Conservation (phyloP, 1,140 invertebrate species). For the Druon quercuslanigerum region DNA sequence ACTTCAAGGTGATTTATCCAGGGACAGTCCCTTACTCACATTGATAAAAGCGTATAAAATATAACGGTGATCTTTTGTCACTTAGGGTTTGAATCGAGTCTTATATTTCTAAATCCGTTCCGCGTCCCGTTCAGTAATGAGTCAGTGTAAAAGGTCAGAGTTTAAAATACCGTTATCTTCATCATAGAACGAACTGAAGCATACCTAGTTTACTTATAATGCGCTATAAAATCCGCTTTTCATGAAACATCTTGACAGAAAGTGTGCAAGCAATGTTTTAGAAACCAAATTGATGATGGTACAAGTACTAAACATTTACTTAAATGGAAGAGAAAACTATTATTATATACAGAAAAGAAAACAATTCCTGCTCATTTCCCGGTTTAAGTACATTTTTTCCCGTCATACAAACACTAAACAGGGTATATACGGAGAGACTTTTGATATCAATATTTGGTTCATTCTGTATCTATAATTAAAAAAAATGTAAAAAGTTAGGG, state of each 20-base stretch:
- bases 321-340: background rate
- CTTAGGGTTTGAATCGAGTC: too few species aligned
- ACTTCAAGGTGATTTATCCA: too few species aligned
- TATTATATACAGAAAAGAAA: background rate
- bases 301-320: background rate
- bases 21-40: too few species aligned
- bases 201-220: background rate
- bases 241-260: background rate
- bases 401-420: too few species aligned
- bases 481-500: too few species aligned
- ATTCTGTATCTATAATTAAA: too few species aligned
- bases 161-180: constrained; percentile 2
- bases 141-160: constrained; percentile 15
- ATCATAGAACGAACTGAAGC: background rate
- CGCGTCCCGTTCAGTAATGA: constrained; percentile 3
- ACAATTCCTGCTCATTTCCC: too few species aligned
- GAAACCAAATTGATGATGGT: background rate
- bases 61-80: too few species aligned
- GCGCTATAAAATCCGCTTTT: background rate
- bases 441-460: too few species aligned
- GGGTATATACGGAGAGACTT: too few species aligned
- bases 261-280: background rate
- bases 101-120: background rate
- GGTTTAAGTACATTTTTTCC: too few species aligned
- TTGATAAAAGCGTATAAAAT: too few species aligned